A percentile compares a stretch with the other conserved stretches of the same genome.
phyloP scores from a whole-genome alignment of 2,888 invertebrate species.

The Carabus problematicus region DNA sequence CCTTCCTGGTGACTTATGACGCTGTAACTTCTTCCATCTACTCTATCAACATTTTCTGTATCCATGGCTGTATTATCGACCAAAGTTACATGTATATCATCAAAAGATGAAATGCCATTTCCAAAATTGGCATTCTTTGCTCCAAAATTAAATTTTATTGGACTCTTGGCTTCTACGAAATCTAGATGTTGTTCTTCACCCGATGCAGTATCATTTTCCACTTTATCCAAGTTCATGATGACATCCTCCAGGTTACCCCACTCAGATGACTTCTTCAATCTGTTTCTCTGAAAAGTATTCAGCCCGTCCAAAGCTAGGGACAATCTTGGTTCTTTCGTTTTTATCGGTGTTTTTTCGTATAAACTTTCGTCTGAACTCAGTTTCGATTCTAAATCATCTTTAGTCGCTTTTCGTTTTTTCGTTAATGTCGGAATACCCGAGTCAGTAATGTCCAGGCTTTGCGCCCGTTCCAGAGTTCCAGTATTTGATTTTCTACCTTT shows the following conservation, averaged over 20 bases:
- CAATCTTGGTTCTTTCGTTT: slow-evolving; percentile 66
- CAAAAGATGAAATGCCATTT: slow-evolving; percentile 13
- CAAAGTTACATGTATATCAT: slow-evolving; percentile 23
- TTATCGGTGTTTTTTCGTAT: slow-evolving; percentile 58
- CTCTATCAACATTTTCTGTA: slow-evolving; percentile 19
- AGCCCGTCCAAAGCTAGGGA: slow-evolving; percentile 71
- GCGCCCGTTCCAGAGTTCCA: slow-evolving; percentile 77
- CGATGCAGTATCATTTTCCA: slow-evolving; percentile 48
- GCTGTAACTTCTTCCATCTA: background rate
- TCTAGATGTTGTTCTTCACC: slow-evolving; percentile 37
- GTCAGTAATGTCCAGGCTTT: slow-evolving; percentile 78
- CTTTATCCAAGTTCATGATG: slow-evolving; percentile 64
- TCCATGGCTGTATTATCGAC: slow-evolving; percentile 23
- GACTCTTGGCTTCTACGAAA: slow-evolving; percentile 44
- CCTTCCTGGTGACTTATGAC: slow-evolving; percentile 37
- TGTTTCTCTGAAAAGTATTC: slow-evolving; percentile 71
- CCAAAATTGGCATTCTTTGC: slow-evolving; percentile 53
- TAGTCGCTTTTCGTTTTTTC: slow-evolving; percentile 73
- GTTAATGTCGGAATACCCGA: slow-evolving; percentile 53
- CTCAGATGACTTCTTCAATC: slow-evolving; percentile 76
- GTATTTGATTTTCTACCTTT: slow-evolving; percentile 58
- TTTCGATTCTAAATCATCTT: slow-evolving; percentile 57
- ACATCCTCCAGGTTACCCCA: slow-evolving; percentile 81
- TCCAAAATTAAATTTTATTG: slow-evolving; percentile 47
- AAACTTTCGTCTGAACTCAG: slow-evolving; percentile 55